Percentiles rank a stretch among this genome's conserved stretches.
Conservation (phyloP, 2,797 vertebrate genomes). For the Uromys caudimaculatus region DNA sequence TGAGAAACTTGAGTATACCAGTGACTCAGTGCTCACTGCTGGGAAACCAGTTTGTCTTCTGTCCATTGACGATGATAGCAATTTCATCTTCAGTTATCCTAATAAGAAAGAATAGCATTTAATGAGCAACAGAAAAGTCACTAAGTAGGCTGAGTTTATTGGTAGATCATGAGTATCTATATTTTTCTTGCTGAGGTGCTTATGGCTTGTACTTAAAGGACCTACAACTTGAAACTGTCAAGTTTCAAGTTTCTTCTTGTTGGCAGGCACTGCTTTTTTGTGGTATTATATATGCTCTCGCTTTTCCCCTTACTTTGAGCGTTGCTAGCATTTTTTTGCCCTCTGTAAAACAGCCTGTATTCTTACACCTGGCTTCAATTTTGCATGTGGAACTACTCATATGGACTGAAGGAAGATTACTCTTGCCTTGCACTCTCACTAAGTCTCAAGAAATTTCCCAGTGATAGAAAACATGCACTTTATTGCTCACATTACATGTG, state of each 20-base stretch:
- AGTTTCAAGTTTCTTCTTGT: slow-evolving; percentile 42
- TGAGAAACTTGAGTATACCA: not conserved
- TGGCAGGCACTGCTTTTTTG: slow-evolving; percentile 25
- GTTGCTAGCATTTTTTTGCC: not conserved
- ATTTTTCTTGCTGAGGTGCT: slow-evolving; percentile 57
- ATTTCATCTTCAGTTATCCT: slow-evolving; percentile 47
- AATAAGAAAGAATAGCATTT: slow-evolving; percentile 1
- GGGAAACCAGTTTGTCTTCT: not conserved
- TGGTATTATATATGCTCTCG: not conserved
- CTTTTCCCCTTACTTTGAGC: not conserved
- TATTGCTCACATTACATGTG: slow-evolving; percentile 56
- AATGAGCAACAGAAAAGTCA: slow-evolving; percentile 2
- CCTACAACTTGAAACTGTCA: slow-evolving; percentile 28
- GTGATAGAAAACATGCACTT: slow-evolving; percentile 47
- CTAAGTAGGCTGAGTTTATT: slow-evolving; percentile 39
- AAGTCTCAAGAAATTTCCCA: slow-evolving; percentile 53
- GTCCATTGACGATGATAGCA: not conserved
- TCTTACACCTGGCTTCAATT: not conserved
- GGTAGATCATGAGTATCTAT: slow-evolving; percentile 25
- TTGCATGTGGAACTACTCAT: slow-evolving; percentile 16
- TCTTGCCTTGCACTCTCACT: slow-evolving; percentile 7
- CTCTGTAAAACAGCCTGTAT: not conserved
- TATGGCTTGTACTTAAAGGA: slow-evolving; percentile 27
- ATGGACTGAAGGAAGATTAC: slow-evolving; percentile 4
- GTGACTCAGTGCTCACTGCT: not conserved